Conservation (phyloP, 2,113 vertebrate genomes). For the Siphamia tubifer region DNA sequence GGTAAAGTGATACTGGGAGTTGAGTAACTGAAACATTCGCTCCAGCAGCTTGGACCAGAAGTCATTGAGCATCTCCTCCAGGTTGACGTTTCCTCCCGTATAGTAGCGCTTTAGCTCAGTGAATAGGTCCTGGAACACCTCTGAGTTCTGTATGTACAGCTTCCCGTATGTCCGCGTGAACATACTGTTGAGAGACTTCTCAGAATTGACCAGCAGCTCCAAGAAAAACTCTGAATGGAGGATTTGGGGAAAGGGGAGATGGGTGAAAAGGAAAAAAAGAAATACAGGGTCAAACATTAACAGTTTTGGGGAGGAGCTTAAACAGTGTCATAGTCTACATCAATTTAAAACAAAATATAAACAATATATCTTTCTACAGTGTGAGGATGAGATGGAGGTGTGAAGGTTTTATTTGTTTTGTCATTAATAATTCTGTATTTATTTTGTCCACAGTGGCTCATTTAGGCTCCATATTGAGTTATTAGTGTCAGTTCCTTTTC, state of each 20-base stretch:
- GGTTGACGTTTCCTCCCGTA: slow-evolving; percentile 92
- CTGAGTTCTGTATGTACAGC: slow-evolving; percentile 94
- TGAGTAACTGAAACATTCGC: slow-evolving; percentile 95
- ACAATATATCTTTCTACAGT: too few relatives aligned
- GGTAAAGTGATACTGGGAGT: slow-evolving; percentile 94
- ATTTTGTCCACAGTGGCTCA: too few relatives aligned
- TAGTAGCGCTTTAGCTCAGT: slow-evolving; percentile 95
- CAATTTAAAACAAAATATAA: too few relatives aligned
- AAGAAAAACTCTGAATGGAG: slow-evolving; percentile 90
- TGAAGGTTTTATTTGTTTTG: too few relatives aligned
- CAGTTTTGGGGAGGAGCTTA: too few relatives aligned
- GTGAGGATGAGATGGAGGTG: too few relatives aligned
- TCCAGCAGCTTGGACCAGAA: slow-evolving; percentile 96
- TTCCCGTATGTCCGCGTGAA: slow-evolving; percentile 92
- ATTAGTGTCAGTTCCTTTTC: too few relatives aligned
- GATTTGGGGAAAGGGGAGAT: slow-evolving; percentile 5
- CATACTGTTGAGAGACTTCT: slow-evolving; percentile 93
- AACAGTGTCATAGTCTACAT: too few relatives aligned
- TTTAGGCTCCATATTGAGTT: too few relatives aligned
- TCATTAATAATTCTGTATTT: too few relatives aligned
- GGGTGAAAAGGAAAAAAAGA: neutral
- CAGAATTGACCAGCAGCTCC: slow-evolving; percentile 93
- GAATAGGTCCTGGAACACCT: slow-evolving; percentile 97
- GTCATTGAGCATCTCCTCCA: slow-evolving; percentile 96
- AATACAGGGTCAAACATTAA: slow-evolving; percentile 16